Percentiles rank a stretch among this genome's conserved stretches.
Conservation (phyloP, 2,113 vertebrate species). For the Larimichthys polyactis region DNA sequence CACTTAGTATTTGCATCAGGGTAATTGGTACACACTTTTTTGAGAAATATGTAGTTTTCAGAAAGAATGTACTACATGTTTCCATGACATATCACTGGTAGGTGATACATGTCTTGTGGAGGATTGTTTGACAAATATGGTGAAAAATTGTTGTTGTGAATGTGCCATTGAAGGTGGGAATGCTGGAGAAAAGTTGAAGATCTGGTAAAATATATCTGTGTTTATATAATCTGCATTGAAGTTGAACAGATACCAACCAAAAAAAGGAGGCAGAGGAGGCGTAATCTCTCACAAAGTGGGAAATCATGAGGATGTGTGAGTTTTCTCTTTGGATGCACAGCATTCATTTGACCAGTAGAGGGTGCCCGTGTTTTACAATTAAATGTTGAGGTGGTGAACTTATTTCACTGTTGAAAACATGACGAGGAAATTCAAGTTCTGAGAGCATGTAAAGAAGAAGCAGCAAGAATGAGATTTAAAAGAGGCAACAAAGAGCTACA, state of each 20-base stretch:
- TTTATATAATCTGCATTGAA: not conserved
- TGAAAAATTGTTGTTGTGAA: not conserved
- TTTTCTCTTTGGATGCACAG: constrained; percentile 22
- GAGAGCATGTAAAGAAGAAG: not conserved
- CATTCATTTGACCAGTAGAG: constrained; percentile 65
- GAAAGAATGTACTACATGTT: not conserved
- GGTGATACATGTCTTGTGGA: not conserved
- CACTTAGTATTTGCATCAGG: not conserved
- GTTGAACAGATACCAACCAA: not conserved
- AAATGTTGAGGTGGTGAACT: not conserved
- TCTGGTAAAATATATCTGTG: not conserved
- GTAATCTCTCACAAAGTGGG: not conserved
- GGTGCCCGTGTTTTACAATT: constrained; percentile 62
- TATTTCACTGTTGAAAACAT: rapidly evolving
- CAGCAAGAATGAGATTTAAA: not conserved
- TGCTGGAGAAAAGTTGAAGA: not conserved
- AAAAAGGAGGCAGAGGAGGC: not conserved
- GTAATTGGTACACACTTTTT: not conserved
- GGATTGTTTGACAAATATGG: not conserved
- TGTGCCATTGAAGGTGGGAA: too few species aligned
- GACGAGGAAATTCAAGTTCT: not conserved
- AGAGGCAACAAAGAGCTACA: not conserved
- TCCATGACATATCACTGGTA: not conserved
- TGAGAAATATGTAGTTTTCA: not conserved
- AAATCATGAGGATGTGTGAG: not conserved